Conservation (phyloP, 2,113 vertebrate species). For the Hiodon alosoides region DNA sequence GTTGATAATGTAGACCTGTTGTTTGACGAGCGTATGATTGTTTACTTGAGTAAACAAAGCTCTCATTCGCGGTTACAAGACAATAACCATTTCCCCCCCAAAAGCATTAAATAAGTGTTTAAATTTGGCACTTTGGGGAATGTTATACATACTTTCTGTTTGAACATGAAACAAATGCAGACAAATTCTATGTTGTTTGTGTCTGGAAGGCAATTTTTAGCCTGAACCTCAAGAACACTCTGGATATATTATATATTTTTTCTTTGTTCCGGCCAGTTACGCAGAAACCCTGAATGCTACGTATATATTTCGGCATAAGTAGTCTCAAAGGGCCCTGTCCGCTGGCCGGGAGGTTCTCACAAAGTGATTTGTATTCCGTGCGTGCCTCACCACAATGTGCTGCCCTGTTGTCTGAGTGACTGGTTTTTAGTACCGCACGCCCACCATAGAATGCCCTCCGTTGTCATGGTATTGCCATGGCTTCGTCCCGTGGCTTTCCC, state of each 20-base stretch:
- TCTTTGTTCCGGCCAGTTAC: not conserved
- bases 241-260: constrained; percentile 1
- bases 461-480: constrained; percentile 15
- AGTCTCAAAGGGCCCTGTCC: not conserved
- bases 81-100: too few relatives aligned
- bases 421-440: not conserved
- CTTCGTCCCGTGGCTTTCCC: not conserved
- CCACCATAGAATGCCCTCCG: not conserved
- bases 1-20: too few relatives aligned
- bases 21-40: too few relatives aligned
- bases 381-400: not conserved
- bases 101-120: too few relatives aligned
- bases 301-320: not conserved
- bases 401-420: not conserved
- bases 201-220: constrained; percentile 7
- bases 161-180: too few relatives aligned
- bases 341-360: not conserved
- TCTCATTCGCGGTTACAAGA: too few relatives aligned
- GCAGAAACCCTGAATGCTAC: not conserved
- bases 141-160: too few relatives aligned
- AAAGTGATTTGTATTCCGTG: not conserved
- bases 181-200: not conserved
- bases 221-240: not conserved
- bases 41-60: too few relatives aligned
- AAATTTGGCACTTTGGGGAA: too few relatives aligned